phyloP scores from a whole-genome alignment of 2,888 invertebrate species.

The Cremastobaeus sp. region DNA sequence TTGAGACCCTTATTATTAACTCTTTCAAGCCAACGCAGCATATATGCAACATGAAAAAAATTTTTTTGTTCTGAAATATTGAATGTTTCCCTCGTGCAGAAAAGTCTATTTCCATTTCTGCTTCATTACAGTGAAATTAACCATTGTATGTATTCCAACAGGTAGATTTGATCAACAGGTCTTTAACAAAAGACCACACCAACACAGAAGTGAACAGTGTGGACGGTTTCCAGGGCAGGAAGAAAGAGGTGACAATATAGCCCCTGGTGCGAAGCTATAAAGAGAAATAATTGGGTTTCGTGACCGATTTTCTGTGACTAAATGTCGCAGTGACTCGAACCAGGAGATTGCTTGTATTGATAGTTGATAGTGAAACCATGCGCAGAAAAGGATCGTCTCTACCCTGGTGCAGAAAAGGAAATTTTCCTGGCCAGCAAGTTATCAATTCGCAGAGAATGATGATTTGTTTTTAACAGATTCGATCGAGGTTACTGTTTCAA shows the following conservation, averaged over 20 bases:
- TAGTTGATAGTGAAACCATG: constrained; percentile 80
- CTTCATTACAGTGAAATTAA: too few species aligned
- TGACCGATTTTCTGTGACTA: constrained; percentile 80
- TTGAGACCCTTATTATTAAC: too few species aligned
- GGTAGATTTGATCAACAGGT: constrained; percentile 78
- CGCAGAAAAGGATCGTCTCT: too few species aligned
- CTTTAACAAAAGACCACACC: constrained; percentile 66
- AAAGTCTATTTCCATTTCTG: too few species aligned
- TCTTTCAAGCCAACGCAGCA: too few species aligned
- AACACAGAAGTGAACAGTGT: constrained; percentile 80
- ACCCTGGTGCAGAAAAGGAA: too few species aligned
- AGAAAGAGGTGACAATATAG: constrained; percentile 81
- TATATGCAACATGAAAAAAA: too few species aligned
- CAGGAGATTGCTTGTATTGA: constrained; percentile 79
- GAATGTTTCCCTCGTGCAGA: too few species aligned
- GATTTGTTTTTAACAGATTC: constrained; percentile 31
- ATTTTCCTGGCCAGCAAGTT: too few species aligned
- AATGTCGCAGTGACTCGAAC: constrained; percentile 82
- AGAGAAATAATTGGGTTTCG: constrained; percentile 80
- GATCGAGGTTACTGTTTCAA: constrained; percentile 69
- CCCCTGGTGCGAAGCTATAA: constrained; percentile 81
- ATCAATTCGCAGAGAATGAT: too few species aligned
- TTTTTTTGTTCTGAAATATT: too few species aligned
- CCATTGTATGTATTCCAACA: constrained; percentile 63
- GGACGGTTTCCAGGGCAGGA: constrained; percentile 82